Evolutionary conservation across 1,140 invertebrate genomes (phyloP).

Genomic region (Hyles euphorbiae): DNA sequence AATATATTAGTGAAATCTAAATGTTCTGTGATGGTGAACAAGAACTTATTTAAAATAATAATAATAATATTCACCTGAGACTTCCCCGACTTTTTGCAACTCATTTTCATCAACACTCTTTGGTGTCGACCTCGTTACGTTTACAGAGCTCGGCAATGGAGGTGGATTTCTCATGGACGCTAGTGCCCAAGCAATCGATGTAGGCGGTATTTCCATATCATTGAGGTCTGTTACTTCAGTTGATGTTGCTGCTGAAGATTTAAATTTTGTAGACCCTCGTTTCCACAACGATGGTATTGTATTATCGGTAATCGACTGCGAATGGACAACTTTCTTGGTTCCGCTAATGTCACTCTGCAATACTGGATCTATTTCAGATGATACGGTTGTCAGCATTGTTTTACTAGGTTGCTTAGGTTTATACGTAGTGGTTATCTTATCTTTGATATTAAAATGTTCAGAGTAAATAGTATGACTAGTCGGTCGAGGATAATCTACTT

Average conservation of each 20-base stretch:
- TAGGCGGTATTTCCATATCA: constrained; percentile 63
- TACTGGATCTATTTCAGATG: constrained; percentile 65
- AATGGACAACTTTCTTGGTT: constrained; percentile 57
- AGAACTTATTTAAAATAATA: constrained; percentile 4
- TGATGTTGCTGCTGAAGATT: constrained; percentile 38
- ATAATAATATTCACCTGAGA: constrained; percentile 38
- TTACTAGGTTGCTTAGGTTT: constrained; percentile 28
- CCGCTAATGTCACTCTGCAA: constrained; percentile 55
- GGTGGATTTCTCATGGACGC: constrained; percentile 55
- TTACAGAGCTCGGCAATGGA: constrained; percentile 32
- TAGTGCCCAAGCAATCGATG: constrained; percentile 60
- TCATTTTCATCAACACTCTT: constrained; percentile 63
- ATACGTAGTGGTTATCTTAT: constrained; percentile 38
- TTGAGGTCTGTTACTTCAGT: constrained; percentile 32
- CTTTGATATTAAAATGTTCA: constrained; percentile 66
- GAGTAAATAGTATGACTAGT: constrained; percentile 55
- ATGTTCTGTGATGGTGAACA: no score
- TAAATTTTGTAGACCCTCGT: constrained; percentile 58
- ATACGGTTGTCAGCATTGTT: constrained; percentile 50
- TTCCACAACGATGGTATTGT: constrained; percentile 61
- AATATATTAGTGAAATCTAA: no score
- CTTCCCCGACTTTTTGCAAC: constrained; percentile 57
- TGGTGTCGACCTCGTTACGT: constrained; percentile 38
- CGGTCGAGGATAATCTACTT: constrained; percentile 20
- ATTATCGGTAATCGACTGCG: constrained; percentile 60